Evolutionary conservation across 2,888 invertebrate species (phyloP), one percentile per base, ranked within the genome.

Genomic region (Polyommatus icarus): DNA sequence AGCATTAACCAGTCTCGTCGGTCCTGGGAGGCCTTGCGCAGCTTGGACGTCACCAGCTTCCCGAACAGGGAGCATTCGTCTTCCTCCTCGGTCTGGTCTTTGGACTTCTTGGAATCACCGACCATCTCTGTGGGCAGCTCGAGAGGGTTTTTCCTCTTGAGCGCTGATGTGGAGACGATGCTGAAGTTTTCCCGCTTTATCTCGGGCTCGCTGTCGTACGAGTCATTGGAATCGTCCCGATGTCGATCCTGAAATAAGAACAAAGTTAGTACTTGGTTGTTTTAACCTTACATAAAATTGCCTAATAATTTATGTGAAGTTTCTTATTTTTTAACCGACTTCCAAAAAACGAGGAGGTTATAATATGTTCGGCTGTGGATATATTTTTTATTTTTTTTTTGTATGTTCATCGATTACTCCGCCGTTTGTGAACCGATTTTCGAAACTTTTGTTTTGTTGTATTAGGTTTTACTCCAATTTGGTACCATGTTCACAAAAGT

Each of bases 51-150:
- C 6, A 67, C 67, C 15, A 67, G 67, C 67, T 67, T 67, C 29
- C 67, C 67, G 67, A 67, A 67, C 12, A 67, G 67, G 15, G 18
- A 67, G 29, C 67, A 67, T 7, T 67, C 67, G 67, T 67, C 67
- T 1, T 67, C 67, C 5, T 67, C 67, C 15, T 67, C 61, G 61
- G 24, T 24, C 61, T 24, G 24, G 1, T 61, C 67, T 18, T 67
- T 67, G 29, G 67, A 15, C 67, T 29, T 67, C 6, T 29, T 67
- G 10, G 29, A 15, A 29, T 67, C 67, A 6, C 4, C 15, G 12
- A 67, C 67, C 12, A 20, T n/a, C 20, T 20, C 59, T 20, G 24
- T 18, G 12, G 67, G 29, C 29, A 18, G 15, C 67, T 67, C 67
- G 15, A 67, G 67, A 15, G 67, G 67, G 29, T 29, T 67, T 24